phyloP scores from a whole-genome alignment of 1,140 invertebrate species.

The Trissolcus basalis region DNA sequence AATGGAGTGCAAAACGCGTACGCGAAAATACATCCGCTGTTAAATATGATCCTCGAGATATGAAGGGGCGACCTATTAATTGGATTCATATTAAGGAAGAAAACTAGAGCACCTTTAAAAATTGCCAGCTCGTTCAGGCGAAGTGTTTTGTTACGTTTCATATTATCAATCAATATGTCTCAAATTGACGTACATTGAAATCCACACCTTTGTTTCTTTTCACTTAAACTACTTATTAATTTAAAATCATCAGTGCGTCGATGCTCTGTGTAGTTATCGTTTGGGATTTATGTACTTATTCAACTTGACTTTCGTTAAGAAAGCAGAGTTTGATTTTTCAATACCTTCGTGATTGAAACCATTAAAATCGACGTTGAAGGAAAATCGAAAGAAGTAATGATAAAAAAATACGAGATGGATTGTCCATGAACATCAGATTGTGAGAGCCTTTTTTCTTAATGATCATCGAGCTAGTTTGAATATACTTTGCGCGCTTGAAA shows the following conservation, averaged over 20 bases:
- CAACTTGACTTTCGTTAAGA: constrained; percentile 9
- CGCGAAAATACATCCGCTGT: constrained; percentile 19
- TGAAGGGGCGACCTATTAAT: constrained; percentile 22
- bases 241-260: constrained; percentile 1
- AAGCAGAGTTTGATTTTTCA: constrained; percentile 63
- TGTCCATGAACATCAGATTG: constrained; percentile 18
- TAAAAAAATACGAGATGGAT: constrained; percentile 16
- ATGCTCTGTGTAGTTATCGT: not conserved
- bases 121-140: constrained; percentile 9
- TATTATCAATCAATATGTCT: constrained; percentile 18
- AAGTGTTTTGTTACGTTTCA: constrained; percentile 24
- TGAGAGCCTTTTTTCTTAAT: constrained; percentile 11
- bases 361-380: constrained; percentile 56
- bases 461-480: constrained; percentile 27
- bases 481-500: constrained; percentile 4
- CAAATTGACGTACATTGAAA: constrained; percentile 11
- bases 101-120: too few relatives aligned
- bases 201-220: not conserved
- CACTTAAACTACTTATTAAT: not conserved
- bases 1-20: constrained; percentile 30
- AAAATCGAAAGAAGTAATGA: constrained; percentile 31
- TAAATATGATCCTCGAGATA: constrained; percentile 35
- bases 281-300: constrained; percentile 5
- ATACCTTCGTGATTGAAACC: constrained; percentile 66
- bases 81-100: constrained; percentile 15